These are phyloP conservation scores for Podotricha telesiphe DNA, from an alignment of 2,888 invertebrate species.

Conservation along the genomic window DNA sequence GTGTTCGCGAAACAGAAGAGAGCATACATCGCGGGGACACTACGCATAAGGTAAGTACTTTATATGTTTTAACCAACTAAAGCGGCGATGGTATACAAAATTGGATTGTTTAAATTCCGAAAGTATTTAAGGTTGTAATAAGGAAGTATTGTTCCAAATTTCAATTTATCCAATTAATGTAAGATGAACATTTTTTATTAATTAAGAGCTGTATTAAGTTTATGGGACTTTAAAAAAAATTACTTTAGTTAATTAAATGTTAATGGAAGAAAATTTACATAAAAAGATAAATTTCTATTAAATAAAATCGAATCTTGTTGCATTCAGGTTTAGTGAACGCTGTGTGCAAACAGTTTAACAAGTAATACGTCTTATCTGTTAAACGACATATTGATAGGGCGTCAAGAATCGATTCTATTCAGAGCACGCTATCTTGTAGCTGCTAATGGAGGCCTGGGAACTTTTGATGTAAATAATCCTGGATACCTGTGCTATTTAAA, in stretches of 20 bases:
- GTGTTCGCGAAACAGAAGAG: constrained; percentile 92
- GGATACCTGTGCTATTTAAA: constrained; percentile 32
- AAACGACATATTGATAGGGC: constrained; percentile 58
- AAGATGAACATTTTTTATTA: not conserved
- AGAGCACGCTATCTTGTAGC: constrained; percentile 61
- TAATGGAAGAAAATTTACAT: not conserved
- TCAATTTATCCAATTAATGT: not conserved
- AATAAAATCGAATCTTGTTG: constrained; percentile 42
- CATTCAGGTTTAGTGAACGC: constrained; percentile 32
- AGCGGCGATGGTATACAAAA: constrained; percentile 51
- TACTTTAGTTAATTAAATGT: not conserved
- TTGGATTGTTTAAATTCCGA: not conserved
- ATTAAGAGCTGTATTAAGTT: not conserved
- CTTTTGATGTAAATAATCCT: constrained; percentile 36
- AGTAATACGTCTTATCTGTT: constrained; percentile 23
- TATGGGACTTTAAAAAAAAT: not conserved
- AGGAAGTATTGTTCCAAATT: no score
- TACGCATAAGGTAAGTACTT: constrained; percentile 90
- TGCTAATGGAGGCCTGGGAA: constrained; percentile 75
- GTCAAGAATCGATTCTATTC: constrained; percentile 63
- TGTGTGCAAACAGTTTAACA: constrained; percentile 26
- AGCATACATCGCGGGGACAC: constrained; percentile 92
- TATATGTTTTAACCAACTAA: not conserved
- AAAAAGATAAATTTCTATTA: constrained; percentile 13
- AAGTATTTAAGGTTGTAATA: not conserved